Evolutionary conservation across 2,113 vertebrate genomes (phyloP).

Genomic region (Toxotes jaculatrix): DNA sequence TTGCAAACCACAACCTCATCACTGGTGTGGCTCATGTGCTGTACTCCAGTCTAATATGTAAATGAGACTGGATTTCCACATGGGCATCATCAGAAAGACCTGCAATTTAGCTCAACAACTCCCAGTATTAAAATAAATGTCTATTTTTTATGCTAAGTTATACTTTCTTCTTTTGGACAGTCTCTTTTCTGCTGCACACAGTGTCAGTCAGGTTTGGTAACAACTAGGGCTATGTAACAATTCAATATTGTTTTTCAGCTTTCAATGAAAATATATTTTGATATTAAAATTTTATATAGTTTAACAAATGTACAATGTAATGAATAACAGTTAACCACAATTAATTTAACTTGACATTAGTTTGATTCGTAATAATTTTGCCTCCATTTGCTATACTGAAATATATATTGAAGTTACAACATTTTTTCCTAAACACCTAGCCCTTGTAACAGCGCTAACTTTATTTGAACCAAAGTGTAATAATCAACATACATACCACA

Average conservation of each 20-base stretch:
- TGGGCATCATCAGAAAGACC: not conserved
- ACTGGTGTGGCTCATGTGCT: constrained; percentile 89
- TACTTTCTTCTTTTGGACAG: not conserved
- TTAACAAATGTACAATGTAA: not conserved
- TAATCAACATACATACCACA: not conserved
- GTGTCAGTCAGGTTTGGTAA: not conserved
- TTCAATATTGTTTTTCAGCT: not conserved
- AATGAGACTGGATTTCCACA: constrained; percentile 55
- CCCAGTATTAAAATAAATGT: constrained; percentile 20
- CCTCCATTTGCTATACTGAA: not conserved
- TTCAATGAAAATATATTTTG: not conserved
- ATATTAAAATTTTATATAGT: not conserved
- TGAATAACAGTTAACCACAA: not conserved
- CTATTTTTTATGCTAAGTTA: not conserved
- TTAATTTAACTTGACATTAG: not conserved
- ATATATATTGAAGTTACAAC: not conserved
- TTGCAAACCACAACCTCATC: constrained; percentile 89
- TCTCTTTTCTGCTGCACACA: not conserved
- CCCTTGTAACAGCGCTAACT: not conserved
- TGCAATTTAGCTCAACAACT: not conserved
- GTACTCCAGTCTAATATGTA: constrained; percentile 87
- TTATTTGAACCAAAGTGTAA: not conserved
- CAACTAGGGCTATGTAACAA: not conserved
- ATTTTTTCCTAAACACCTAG: not conserved
- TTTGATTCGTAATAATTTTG: not conserved